Base-by-base conservation (phyloP, 2,797 vertebrate species). In the Erpetoichthys calabaricus region DNA sequence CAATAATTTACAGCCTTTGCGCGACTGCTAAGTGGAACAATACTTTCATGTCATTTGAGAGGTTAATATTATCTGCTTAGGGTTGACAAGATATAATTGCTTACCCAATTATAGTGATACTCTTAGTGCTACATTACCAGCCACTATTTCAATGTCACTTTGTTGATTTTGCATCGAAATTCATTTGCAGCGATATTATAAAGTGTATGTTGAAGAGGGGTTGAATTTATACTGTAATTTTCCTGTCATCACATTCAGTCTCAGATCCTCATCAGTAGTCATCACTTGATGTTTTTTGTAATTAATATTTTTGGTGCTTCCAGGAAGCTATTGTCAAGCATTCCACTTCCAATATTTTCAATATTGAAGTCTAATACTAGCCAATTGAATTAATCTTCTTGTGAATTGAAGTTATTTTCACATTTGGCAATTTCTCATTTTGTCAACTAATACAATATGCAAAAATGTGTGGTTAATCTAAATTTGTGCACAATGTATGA, bases 61-160 rank as follows among this genome's bases (percentile, higher is more conserved):
- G 70, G 77, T 75, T 75, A 64, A 78, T 75, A 74, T 77, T 73
- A 76, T 71, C 59, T 61, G 62, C 67, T 64, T 73, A 70, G 63
- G 73, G 59, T 61, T 80, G 83, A 80, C 78, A 79, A 79, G 73
- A 74, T 80, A 75, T 75, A 85, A 84, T 83, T 77, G 70, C 69
- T 75, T 70, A 66, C 58, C 65, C 60, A 57, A 64, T 68, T 69
- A 63, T 62, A 65, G 53, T 54, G 53, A 54, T n/a, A 7, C 53
- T 41, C 6, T 41, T 5, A 42, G 53, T 41, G 41, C 41, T 54
- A 43, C 53, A 54, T 41, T 42, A 6, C 3, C 53, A 54, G 41
- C 53, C 42, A 43, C 53, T 54, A 42, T 54, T 54, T 54, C 53
- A 54, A 42, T 54, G 44, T 43, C 42, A 5, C 53, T 42, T 9